A percentile compares a stretch with the other conserved stretches of the same genome.
phyloP scores from a whole-genome alignment of 2,113 vertebrate species.

The Myodes glareolus region DNA sequence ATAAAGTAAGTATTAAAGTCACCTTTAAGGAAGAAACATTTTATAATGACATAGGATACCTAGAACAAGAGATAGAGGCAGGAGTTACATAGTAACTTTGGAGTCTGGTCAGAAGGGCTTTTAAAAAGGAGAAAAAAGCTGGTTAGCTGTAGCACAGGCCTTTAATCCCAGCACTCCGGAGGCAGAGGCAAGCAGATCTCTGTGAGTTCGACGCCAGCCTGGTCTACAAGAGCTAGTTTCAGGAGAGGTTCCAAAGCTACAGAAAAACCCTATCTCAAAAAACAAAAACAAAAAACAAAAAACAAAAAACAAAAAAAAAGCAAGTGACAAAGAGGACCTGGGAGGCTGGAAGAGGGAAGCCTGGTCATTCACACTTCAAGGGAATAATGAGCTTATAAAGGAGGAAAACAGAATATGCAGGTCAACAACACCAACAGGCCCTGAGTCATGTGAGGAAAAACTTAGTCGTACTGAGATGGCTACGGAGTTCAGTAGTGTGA shows the following conservation, averaged over 20 bases:
- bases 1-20: background rate
- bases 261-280: no score
- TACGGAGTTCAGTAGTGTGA: background rate
- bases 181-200: no score
- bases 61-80: background rate
- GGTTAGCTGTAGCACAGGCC: no score
- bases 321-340: background rate
- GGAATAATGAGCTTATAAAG: background rate
- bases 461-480: background rate
- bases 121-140: background rate
- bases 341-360: background rate
- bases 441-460: background rate
- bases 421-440: background rate
- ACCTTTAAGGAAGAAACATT: background rate
- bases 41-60: background rate
- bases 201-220: no score
- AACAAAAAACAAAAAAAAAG: no score
- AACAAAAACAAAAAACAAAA: no score
- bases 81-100: background rate
- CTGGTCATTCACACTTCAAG: background rate
- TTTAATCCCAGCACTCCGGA: no score
- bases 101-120: no score
- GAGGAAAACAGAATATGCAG: background rate
- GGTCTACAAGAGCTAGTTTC: no score
- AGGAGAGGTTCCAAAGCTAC: no score